These are phyloP conservation scores for Chironomus tentans DNA, from an alignment of 2,888 invertebrate species.

Conservation along the genomic window DNA sequence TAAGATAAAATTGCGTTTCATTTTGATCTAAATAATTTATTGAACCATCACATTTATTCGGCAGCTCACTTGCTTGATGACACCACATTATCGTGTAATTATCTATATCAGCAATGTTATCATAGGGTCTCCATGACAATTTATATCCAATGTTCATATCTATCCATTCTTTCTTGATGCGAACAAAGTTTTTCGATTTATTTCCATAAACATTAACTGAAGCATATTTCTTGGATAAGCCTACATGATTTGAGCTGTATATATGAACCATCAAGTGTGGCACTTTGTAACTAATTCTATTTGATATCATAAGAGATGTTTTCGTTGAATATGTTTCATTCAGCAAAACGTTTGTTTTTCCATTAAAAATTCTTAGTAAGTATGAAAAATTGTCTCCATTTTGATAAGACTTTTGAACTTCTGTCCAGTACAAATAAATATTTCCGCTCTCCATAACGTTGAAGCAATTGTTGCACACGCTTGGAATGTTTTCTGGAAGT, in stretches of 20 bases:
- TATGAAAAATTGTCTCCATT: constrained; percentile 16
- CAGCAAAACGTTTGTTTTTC: neutral
- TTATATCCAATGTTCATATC: neutral
- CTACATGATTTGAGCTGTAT: neutral
- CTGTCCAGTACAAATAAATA: constrained; percentile 18
- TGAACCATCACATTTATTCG: constrained; percentile 11
- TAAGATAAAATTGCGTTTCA: neutral
- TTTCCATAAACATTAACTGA: neutral
- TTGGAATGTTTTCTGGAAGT: neutral
- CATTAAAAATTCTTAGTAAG: neutral
- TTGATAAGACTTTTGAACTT: neutral
- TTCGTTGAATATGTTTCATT: neutral
- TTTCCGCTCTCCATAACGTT: constrained; percentile 20
- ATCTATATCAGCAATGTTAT: neutral
- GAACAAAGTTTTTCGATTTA: neutral
- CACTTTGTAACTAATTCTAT: neutral
- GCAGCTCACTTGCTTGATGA: constrained; percentile 6
- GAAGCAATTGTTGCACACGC: neutral
- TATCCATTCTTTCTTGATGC: constrained; percentile 4
- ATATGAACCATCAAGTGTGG: neutral
- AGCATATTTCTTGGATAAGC: neutral
- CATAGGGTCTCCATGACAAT: constrained; percentile 1
- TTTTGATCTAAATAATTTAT: neutral
- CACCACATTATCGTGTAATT: constrained; percentile 15
- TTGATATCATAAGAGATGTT: neutral